Evolutionary conservation across 2,113 vertebrate genomes (phyloP), one percentile per base, ranked within the genome.

Genomic region (Neolamprologus longior): DNA sequence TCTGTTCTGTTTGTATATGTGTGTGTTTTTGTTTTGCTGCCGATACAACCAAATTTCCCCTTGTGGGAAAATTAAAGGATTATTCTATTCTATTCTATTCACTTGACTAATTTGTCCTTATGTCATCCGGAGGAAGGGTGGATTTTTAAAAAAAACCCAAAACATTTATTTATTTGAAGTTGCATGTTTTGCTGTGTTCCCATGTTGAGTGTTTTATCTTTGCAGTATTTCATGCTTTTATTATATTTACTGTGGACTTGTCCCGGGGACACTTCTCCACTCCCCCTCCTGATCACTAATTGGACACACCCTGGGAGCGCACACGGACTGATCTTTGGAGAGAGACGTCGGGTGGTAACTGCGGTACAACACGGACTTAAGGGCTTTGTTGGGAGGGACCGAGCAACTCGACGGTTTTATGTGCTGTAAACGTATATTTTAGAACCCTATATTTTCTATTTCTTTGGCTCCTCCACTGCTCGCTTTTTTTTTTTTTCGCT

Each of bases 291-390:
- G 24, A 58, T 58, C 13, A 58, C 24, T 58, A 58, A 58, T 58
- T 58, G 26, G 55, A 58, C 55, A 58, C 24, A 58, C 6, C 10
- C n/a, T 3, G n/a, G n/a, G 1, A 12, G 53, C 0, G 10, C 53
- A 54, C 53, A 7, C 53, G 53, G 53, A 24, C n/a, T 54, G 53
- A 0, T 0, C n/a, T 54, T 54, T 7, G 53, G n/a, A 3, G n/a
- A 24, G n/a, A 7, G n/a, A 54, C 53, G 53, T 55, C 21, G 53
- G 21, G 6, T 1, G 21, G 21, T 1, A 55, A 24, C 0, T 24
- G 21, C 11, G 11, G 53, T 55, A 55, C 21, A 55, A 1, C 54
- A 55, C 21, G 11, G 54, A 55, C 2, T 7, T 55, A 55, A 13
- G 54, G 21, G 6, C 21, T 26, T 0, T 26, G 54, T 26, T 0